These are phyloP conservation scores for Mesitornis unicolor DNA, from an alignment of 2,113 vertebrate genomes.

Conservation along the genomic window DNA sequence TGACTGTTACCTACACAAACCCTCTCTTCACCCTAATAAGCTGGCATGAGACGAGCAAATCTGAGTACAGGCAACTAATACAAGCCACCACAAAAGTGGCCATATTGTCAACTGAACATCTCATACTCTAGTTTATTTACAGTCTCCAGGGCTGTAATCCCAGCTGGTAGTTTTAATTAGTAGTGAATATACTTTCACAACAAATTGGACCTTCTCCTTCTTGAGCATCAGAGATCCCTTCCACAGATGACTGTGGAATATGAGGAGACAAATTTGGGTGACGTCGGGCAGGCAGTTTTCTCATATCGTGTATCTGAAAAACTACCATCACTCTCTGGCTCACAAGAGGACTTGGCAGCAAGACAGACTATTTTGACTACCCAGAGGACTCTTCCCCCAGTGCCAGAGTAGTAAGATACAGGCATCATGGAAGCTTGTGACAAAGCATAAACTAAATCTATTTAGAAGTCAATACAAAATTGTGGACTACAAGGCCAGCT, in stretches of 20 bases:
- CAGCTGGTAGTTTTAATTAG: slow-evolving; percentile 45
- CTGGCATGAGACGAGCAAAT: slow-evolving; percentile 13
- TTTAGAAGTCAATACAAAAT: not conserved
- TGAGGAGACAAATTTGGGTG: slow-evolving; percentile 14
- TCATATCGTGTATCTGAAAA: slow-evolving; percentile 18
- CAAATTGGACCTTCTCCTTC: slow-evolving; percentile 37
- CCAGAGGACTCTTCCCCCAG: slow-evolving; percentile 3
- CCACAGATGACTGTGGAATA: slow-evolving; percentile 21
- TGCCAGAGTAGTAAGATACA: not conserved
- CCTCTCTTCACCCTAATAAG: not conserved
- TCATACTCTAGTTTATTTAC: slow-evolving; percentile 27
- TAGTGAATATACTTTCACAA: slow-evolving; percentile 32
- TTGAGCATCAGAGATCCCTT: slow-evolving; percentile 11
- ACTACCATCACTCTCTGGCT: not conserved
- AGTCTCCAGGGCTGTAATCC: slow-evolving; percentile 22
- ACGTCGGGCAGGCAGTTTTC: not conserved
- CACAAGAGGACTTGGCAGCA: slow-evolving; percentile 19
- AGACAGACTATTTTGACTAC: not conserved
- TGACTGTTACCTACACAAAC: not conserved
- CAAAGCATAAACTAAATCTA: not conserved
- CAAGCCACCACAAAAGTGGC: not conserved
- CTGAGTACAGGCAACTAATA: not conserved
- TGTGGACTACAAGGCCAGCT: not conserved
- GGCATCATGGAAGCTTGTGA: not conserved
- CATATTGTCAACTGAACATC: slow-evolving; percentile 32